Conservation (phyloP, 2,888 invertebrate species). For the Tortricodes alternella region DNA sequence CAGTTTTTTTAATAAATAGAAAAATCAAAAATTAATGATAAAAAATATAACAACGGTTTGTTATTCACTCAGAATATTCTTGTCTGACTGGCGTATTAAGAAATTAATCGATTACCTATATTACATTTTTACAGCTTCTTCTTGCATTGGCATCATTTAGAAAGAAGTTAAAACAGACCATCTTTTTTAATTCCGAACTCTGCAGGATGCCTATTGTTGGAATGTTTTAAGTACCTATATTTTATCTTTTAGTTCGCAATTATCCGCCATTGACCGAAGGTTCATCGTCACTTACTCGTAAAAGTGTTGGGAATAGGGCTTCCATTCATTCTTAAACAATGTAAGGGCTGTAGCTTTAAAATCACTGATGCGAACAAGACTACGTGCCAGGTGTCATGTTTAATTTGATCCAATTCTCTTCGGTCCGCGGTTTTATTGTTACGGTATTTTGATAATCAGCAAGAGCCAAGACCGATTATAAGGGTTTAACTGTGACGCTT, state of each 20-base stretch:
- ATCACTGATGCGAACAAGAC: slow-evolving; percentile 35
- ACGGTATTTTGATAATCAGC: background rate
- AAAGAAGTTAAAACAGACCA: too few relatives aligned
- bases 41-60: too few relatives aligned
- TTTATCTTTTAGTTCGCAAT: background rate
- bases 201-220: too few relatives aligned
- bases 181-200: too few relatives aligned
- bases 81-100: too few relatives aligned
- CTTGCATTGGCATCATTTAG: too few relatives aligned
- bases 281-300: too few relatives aligned
- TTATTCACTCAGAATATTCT: too few relatives aligned
- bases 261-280: background rate
- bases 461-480: background rate
- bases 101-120: too few relatives aligned
- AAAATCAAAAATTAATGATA: too few relatives aligned
- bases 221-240: background rate
- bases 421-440: background rate
- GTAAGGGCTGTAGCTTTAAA: slow-evolving; percentile 32
- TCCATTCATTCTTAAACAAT: slow-evolving; percentile 33
- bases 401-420: background rate
- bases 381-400: slow-evolving; percentile 10
- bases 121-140: too few relatives aligned
- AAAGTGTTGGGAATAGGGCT: slow-evolving; percentile 38
- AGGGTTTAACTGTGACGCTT: background rate
- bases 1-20: too few relatives aligned